Percentiles rank a stretch among this genome's conserved stretches.
Evolutionary conservation across 2,113 vertebrate species (phyloP).

Genomic region (Podocnemis expansa): DNA sequence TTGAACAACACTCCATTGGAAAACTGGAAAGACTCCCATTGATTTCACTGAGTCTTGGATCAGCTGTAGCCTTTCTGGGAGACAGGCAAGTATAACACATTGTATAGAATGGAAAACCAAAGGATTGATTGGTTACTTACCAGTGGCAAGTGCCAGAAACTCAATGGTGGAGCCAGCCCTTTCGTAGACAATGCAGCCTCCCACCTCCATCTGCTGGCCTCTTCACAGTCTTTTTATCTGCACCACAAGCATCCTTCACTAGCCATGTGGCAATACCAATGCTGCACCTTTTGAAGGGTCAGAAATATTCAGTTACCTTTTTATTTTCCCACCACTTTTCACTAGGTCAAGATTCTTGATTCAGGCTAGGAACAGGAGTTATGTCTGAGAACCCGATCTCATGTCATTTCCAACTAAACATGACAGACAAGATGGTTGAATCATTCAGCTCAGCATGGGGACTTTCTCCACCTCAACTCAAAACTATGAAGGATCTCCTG

Average conservation of each 20-base stretch:
- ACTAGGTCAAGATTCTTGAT: background rate
- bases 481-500: background rate
- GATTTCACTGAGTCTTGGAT: background rate
- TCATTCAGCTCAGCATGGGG: background rate
- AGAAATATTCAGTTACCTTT: background rate
- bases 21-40: background rate
- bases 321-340: background rate
- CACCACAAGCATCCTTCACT: background rate
- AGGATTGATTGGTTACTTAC: background rate
- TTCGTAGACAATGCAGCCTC: background rate
- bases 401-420: conserved; percentile 17
- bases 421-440: background rate
- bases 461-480: background rate
- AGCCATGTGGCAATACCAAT: background rate
- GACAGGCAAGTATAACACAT: background rate
- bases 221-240: background rate
- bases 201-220: accelerated
- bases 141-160: accelerated
- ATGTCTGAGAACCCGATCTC: background rate
- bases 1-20: accelerated
- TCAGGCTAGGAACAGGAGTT: accelerated
- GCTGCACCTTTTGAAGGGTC: background rate
- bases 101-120: background rate
- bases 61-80: background rate
- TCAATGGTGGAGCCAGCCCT: too few species aligned